These are phyloP conservation scores for Nymphalis urticae DNA, from an alignment of 2,888 invertebrate species.

Conservation along the genomic window DNA sequence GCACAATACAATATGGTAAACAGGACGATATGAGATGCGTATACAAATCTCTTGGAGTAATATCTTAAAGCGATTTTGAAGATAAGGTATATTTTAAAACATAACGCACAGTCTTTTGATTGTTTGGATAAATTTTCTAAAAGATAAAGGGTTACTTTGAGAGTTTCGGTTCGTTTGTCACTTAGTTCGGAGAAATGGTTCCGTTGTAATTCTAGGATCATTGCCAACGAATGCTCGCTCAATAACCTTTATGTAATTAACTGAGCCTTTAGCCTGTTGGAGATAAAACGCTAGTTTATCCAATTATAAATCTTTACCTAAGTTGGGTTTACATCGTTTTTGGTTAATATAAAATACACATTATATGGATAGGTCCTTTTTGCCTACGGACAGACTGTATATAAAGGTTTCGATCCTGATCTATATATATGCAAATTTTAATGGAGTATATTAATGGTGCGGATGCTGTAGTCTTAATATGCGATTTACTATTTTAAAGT, in stretches of 20 bases:
- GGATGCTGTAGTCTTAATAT: too few species aligned
- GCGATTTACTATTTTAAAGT: too few species aligned
- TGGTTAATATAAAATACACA: too few species aligned
- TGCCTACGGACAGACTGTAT: too few species aligned
- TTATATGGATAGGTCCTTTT: too few species aligned
- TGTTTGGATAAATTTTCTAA: not conserved
- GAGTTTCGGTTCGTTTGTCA: not conserved
- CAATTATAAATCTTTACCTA: too few species aligned
- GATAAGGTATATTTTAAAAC: not conserved
- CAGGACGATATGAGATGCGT: not conserved
- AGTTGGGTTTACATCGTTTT: too few species aligned
- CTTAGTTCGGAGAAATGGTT: not conserved
- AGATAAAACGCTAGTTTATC: not conserved
- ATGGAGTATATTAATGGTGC: too few species aligned
- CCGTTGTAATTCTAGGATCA: not conserved
- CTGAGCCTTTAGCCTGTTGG: not conserved
- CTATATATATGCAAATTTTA: too few species aligned
- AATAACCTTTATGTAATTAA: slow-evolving; percentile 11
- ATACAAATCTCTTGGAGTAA: not conserved
- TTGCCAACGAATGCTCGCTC: slow-evolving; percentile 2
- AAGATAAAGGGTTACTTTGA: not conserved
- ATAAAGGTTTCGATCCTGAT: too few species aligned
- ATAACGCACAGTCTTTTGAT: too few species aligned
- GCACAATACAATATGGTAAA: slow-evolving; percentile 8
- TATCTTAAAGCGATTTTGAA: not conserved